These are phyloP conservation scores for Camptogramma bilineatum DNA, from an alignment of 2,888 invertebrate genomes.

Conservation along the genomic window DNA sequence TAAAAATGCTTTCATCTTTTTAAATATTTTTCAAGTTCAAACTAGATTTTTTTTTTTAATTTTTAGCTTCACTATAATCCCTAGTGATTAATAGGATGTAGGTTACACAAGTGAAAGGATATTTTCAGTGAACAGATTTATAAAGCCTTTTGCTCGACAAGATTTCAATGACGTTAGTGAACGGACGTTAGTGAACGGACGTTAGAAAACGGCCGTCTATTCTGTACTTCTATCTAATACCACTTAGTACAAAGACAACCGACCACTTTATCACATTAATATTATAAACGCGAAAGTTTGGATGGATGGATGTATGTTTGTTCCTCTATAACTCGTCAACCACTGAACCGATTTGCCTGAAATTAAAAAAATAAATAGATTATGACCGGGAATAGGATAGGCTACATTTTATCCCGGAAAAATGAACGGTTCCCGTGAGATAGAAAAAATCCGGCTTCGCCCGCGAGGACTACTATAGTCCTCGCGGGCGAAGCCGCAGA, in stretches of 20 bases:
- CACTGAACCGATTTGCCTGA: no score
- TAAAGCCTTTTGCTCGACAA: background rate
- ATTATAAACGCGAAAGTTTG: no score
- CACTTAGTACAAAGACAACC: background rate
- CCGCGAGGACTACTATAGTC: no score
- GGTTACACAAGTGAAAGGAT: background rate
- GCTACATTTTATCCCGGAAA: no score
- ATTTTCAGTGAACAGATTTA: background rate
- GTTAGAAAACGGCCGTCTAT: background rate
- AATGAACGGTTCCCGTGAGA: no score
- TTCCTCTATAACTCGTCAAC: no score
- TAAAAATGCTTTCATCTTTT: constrained; percentile 15
- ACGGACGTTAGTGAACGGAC: background rate
- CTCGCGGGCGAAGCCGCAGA: no score
- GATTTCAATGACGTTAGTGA: background rate
- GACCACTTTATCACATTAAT: no score
- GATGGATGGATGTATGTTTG: no score
- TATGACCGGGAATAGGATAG: no score
- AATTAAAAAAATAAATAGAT: no score
- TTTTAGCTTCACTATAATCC: background rate
- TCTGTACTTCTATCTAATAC: background rate
- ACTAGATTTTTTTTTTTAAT: background rate
- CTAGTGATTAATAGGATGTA: background rate
- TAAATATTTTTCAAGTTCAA: background rate
- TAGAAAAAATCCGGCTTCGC: no score